phyloP scores from a whole-genome alignment of 2,797 vertebrate species.

The Linurgus olivaceus region DNA sequence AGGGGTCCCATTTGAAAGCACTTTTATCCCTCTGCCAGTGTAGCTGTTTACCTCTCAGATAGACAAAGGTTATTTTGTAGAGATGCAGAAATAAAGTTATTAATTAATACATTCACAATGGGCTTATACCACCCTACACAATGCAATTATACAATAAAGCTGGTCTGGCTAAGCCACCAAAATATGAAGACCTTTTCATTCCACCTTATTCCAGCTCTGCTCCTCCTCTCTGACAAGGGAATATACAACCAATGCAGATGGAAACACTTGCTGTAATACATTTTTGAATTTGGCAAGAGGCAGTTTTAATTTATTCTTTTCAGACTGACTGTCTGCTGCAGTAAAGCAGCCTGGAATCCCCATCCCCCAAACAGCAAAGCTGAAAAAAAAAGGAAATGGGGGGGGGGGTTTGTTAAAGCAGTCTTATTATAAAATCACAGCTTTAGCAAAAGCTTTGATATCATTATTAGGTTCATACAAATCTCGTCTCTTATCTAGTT shows the following conservation, averaged over 20 bases:
- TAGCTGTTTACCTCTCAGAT: not conserved
- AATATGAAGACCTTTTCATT: not conserved
- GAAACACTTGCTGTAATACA: not conserved
- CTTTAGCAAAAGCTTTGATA: conserved; percentile 45
- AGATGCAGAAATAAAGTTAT: not conserved
- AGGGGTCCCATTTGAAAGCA: not conserved
- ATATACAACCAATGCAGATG: not conserved
- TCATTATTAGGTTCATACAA: conserved; percentile 36
- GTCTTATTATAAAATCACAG: not conserved
- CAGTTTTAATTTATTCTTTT: conserved; percentile 4
- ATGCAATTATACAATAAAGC: not conserved
- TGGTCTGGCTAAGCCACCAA: not conserved
- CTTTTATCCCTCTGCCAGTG: not conserved
- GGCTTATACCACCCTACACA: not conserved
- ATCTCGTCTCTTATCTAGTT: conserved; percentile 48
- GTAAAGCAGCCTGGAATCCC: not conserved
- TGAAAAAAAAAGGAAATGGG: not conserved
- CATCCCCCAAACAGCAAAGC: not conserved
- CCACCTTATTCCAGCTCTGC: not conserved
- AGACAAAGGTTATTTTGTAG: not conserved
- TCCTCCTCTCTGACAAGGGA: not conserved
- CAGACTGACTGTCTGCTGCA: not conserved
- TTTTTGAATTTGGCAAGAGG: not conserved
- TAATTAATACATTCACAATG: conserved; percentile 27
- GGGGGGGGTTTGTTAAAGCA: not conserved